A percentile compares a stretch with the other conserved stretches of the same genome.
These are phyloP conservation scores for Ptychodera flava DNA, from an alignment of 35 echinoderm and acorn worm species.

Conservation along the genomic window DNA sequence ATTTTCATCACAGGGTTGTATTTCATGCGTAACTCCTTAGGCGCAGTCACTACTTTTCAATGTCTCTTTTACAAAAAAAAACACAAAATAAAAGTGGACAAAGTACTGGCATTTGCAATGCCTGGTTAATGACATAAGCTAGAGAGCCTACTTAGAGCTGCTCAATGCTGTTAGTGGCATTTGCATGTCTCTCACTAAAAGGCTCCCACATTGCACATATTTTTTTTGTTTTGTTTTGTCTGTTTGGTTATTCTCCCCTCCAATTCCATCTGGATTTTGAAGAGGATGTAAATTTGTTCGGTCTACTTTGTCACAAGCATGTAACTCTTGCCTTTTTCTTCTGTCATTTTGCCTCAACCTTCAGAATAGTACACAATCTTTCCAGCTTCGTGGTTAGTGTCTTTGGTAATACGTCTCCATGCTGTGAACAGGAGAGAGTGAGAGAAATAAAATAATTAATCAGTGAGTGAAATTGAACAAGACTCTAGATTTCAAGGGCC, in stretches of 20 bases:
- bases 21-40: no score
- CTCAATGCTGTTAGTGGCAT: no score
- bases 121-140: background rate
- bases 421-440: background rate
- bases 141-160: background rate
- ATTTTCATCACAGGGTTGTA: background rate
- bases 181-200: background rate
- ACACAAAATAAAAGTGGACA: no score
- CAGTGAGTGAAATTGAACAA: background rate
- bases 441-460: background rate
- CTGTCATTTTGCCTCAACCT: background rate
- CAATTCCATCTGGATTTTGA: background rate
- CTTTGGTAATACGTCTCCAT: background rate
- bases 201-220: background rate
- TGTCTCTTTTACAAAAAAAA: no score
- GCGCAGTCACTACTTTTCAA: no score
- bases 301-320: background rate
- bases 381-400: background rate
- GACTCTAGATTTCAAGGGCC: background rate
- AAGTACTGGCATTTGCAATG: background rate
- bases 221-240: background rate
- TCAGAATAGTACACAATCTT: background rate
- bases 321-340: background rate
- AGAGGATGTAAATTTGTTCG: background rate
- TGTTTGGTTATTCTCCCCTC: background rate